Percentiles rank a stretch among this genome's conserved stretches.
These are phyloP conservation scores for Stegostoma tigrinum DNA, from an alignment of 2,113 vertebrate genomes.

Conservation along the genomic window DNA sequence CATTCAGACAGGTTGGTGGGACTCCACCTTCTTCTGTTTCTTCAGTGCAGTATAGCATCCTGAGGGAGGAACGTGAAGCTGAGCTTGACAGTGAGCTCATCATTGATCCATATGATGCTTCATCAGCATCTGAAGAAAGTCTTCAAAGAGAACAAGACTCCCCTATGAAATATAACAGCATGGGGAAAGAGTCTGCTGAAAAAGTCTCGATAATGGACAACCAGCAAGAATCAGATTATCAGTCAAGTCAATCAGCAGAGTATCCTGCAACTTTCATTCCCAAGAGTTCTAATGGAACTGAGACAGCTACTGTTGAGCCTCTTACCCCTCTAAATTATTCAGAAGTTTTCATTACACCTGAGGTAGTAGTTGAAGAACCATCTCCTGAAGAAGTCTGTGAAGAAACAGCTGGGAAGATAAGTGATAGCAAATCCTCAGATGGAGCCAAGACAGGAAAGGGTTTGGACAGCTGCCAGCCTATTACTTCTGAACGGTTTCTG, in stretches of 20 bases:
- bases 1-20: slow-evolving; percentile 67
- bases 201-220: slow-evolving; percentile 42
- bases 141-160: slow-evolving; percentile 88
- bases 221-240: slow-evolving; percentile 46
- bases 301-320: slow-evolving; percentile 46
- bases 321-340: slow-evolving; percentile 59
- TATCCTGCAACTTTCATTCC: not conserved
- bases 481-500: slow-evolving; percentile 42
- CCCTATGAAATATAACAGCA: slow-evolving; percentile 59
- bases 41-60: slow-evolving; percentile 83
- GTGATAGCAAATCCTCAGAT: slow-evolving; percentile 49
- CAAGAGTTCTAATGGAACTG: not conserved
- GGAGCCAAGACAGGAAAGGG: slow-evolving; percentile 39
- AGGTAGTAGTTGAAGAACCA: slow-evolving; percentile 51
- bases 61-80: slow-evolving; percentile 88
- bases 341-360: slow-evolving; percentile 53
- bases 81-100: slow-evolving; percentile 96
- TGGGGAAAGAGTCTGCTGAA: slow-evolving; percentile 62
- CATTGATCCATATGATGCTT: slow-evolving; percentile 78
- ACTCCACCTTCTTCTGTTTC: slow-evolving; percentile 69
- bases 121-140: slow-evolving; percentile 87
- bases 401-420: slow-evolving; percentile 41
- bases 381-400: slow-evolving; percentile 46
- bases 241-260: slow-evolving; percentile 43
- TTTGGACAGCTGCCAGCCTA: slow-evolving; percentile 41